Conservation (phyloP, 2,888 invertebrate species). For the Lasioglossum figueresi region DNA sequence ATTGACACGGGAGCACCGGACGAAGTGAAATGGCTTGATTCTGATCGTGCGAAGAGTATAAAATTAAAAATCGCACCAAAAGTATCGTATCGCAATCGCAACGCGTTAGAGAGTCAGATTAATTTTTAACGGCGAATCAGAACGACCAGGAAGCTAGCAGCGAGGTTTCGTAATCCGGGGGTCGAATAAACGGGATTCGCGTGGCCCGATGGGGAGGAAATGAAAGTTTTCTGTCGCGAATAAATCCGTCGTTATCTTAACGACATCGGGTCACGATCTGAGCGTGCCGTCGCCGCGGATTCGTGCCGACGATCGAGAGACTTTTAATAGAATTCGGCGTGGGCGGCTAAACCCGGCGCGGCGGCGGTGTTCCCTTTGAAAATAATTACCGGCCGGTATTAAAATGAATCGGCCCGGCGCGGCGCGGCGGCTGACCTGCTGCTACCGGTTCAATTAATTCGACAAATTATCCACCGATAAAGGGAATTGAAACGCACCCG, state of each 20-base stretch:
- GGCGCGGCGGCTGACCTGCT: neutral
- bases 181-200: neutral
- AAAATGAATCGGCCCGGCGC: slow-evolving; percentile 21
- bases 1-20: too few species aligned
- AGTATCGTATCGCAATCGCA: neutral
- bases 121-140: neutral
- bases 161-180: neutral
- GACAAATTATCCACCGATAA: slow-evolving; percentile 24
- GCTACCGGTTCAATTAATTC: slow-evolving; percentile 33
- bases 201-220: slow-evolving; percentile 21
- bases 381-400: slow-evolving; percentile 43
- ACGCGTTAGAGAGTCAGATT: neutral
- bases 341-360: neutral
- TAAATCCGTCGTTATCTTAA: slow-evolving; percentile 54
- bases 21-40: too few species aligned
- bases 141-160: neutral
- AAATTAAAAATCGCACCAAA: too few species aligned
- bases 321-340: slow-evolving; percentile 40
- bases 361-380: neutral
- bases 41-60: too few species aligned
- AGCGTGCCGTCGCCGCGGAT: slow-evolving; percentile 8
- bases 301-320: slow-evolving; percentile 28
- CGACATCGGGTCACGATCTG: slow-evolving; percentile 36
- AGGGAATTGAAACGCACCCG: slow-evolving; percentile 7
- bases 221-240: slow-evolving; percentile 39